Percentiles rank a stretch among this genome's conserved stretches.
phyloP scores from a whole-genome alignment of 2,797 vertebrate genomes.

The Lepus oiostolus region DNA sequence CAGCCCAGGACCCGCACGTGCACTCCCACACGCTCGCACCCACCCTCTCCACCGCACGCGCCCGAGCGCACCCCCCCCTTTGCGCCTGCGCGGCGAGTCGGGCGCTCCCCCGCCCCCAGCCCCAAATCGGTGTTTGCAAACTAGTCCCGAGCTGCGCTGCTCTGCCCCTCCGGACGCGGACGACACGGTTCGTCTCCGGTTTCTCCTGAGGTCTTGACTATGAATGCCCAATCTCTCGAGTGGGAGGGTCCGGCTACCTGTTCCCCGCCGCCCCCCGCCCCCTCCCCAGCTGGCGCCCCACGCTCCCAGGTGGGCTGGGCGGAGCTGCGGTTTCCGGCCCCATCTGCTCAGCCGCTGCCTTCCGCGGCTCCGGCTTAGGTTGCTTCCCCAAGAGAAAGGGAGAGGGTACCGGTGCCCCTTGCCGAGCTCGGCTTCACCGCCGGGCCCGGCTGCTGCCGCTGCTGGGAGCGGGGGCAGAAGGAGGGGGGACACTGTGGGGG shows the following conservation, averaged over 20 bases:
- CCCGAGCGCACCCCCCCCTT: conserved; percentile 26
- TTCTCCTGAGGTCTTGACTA: not conserved
- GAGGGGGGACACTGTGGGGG: not conserved
- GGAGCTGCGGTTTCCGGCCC: conserved; percentile 78
- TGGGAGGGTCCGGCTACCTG: conserved; percentile 56
- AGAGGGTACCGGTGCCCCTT: conserved; percentile 28
- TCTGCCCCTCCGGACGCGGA: not conserved
- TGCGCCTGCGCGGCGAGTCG: conserved; percentile 68
- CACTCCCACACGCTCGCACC: conserved; percentile 82
- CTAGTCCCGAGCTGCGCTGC: not conserved
- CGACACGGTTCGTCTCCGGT: not conserved
- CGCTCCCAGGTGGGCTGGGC: conserved; percentile 81
- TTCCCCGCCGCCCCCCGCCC: not conserved
- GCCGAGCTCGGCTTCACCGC: not conserved
- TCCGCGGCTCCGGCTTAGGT: conserved; percentile 46
- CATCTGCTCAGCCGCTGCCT: conserved; percentile 18
- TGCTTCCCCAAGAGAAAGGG: conserved; percentile 47
- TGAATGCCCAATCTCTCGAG: not conserved
- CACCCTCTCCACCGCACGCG: not conserved
- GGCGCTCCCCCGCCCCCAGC: fast-evolving
- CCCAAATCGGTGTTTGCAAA: conserved; percentile 13
- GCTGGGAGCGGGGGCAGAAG: not conserved
- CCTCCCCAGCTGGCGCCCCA: conserved; percentile 60
- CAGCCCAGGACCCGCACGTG: conserved; percentile 80
- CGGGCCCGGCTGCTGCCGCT: not conserved